phyloP scores from a whole-genome alignment of 2,113 vertebrate genomes.

The Rutilus rutilus region DNA sequence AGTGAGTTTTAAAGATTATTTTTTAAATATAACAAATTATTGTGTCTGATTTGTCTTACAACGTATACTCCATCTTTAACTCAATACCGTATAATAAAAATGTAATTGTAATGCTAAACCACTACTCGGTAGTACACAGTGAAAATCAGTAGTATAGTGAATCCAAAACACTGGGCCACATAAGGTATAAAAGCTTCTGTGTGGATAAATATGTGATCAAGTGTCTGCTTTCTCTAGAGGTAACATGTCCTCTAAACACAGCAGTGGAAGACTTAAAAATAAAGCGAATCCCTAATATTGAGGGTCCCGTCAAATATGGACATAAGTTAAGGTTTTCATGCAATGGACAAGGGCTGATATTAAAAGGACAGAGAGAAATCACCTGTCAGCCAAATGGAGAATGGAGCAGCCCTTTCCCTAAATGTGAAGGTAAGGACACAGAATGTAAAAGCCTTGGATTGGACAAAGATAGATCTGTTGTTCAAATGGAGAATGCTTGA shows the following conservation, averaged over 20 bases:
- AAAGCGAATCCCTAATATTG: constrained; percentile 22
- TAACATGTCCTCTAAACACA: neutral
- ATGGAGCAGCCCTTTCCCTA: constrained; percentile 76
- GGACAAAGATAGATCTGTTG: neutral
- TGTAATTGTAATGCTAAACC: too few relatives aligned
- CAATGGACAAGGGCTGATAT: constrained; percentile 35
- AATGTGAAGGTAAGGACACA: constrained; percentile 76
- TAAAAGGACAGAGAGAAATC: constrained; percentile 70
- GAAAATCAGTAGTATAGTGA: too few relatives aligned
- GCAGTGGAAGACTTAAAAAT: neutral
- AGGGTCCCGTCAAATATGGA: constrained; percentile 69
- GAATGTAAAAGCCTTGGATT: neutral
- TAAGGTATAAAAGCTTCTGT: neutral
- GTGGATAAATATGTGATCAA: neutral
- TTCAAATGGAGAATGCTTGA: neutral
- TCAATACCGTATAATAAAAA: too few relatives aligned
- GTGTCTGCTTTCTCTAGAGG: neutral
- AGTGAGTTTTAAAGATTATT: too few relatives aligned
- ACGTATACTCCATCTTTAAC: too few relatives aligned
- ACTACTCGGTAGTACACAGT: too few relatives aligned
- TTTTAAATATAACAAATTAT: too few relatives aligned
- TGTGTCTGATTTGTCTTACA: too few relatives aligned
- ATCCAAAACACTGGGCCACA: neutral
- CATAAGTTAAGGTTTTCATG: constrained; percentile 78
- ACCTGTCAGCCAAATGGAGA: constrained; percentile 72